Percentiles rank a stretch among this genome's conserved stretches.
Conservation (phyloP, 2,888 invertebrate species). For the Clivina fossor region DNA sequence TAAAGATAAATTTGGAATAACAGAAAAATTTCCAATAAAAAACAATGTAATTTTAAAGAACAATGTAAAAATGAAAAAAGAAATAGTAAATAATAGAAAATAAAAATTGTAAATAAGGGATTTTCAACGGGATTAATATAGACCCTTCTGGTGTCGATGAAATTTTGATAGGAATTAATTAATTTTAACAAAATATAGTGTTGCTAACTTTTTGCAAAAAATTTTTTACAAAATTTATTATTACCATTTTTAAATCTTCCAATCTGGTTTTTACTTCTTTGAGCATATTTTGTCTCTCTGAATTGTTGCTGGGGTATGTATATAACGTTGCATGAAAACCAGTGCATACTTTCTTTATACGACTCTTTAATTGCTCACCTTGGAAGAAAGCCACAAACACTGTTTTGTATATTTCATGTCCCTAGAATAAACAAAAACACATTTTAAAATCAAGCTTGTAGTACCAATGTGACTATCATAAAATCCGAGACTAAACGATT, state of each 20-base stretch:
- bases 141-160: too few species aligned
- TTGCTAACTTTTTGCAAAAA: too few species aligned
- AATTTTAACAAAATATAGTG: too few species aligned
- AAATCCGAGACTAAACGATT: too few species aligned
- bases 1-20: conserved; percentile 18
- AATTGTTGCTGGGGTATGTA: conserved; percentile 85
- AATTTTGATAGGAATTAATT: too few species aligned
- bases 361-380: conserved; percentile 87
- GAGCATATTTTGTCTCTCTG: conserved; percentile 86
- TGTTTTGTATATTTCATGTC: conserved; percentile 83
- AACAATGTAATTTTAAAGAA: background rate
- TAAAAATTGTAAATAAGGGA: too few species aligned
- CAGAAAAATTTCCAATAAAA: background rate
- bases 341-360: conserved; percentile 91
- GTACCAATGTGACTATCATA: too few species aligned
- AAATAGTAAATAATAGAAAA: too few species aligned
- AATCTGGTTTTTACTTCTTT: conserved; percentile 86
- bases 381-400: conserved; percentile 89
- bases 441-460: conserved; percentile 8
- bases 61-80: too few species aligned
- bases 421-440: conserved; percentile 57
- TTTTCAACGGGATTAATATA: too few species aligned
- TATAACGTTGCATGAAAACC: conserved; percentile 92
- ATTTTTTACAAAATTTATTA: conserved; percentile 29
- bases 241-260: conserved; percentile 81